Base-by-base conservation (phyloP, 2,113 vertebrate species). In the Pristiophorus japonicus region DNA sequence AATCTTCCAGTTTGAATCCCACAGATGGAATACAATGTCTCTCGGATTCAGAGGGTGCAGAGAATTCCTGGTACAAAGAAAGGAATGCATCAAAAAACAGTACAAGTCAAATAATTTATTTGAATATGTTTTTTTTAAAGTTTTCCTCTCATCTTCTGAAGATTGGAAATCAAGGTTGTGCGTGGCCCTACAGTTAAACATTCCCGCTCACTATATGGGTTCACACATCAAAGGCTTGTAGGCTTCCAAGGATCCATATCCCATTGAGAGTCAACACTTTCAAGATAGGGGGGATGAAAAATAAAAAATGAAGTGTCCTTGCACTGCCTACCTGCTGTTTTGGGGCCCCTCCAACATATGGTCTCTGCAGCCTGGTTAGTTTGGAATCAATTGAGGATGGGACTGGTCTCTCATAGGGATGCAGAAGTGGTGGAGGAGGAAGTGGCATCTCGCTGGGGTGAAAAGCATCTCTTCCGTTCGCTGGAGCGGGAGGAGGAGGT, bases 351-450 rank as follows among this genome's bases (percentile, higher is more conserved):
- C 95, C 96, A 18, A 97, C 95, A 59, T 97, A 96, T 94, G 97
- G 96, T 22, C 97, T 97, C 96, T 97, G 97, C 38, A 97, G 95
- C 97, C 97, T 0, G 97, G 96, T 95, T 91, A 96, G 96, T 97
- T 96, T 0, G 95, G 90, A 1, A 96, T 66, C 0, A 18, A 30
- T 3, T n/a, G 0, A 6, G 6, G 0, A 47, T 20, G 16, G 95
- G 95, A 7, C 78, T 96, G 11, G 95, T 62, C 8, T 10, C 0
- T 51, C 96, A 0, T 96, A 95, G 0, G 96, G 95, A 67, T 96
- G 95, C 12, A 96, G 0, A 6, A 96, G 96, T 75, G 95, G 95
- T 0, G 96, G 84, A 0, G 97, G 96, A 63, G 92, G 92, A 94
- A 94, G 65, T 51, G 93, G 45, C 22, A 94, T 5, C 65, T 94